Percentiles rank a stretch among this genome's conserved stretches.
Evolutionary conservation across 1,140 invertebrate genomes (phyloP).

Genomic region (Phortica variegata): DNA sequence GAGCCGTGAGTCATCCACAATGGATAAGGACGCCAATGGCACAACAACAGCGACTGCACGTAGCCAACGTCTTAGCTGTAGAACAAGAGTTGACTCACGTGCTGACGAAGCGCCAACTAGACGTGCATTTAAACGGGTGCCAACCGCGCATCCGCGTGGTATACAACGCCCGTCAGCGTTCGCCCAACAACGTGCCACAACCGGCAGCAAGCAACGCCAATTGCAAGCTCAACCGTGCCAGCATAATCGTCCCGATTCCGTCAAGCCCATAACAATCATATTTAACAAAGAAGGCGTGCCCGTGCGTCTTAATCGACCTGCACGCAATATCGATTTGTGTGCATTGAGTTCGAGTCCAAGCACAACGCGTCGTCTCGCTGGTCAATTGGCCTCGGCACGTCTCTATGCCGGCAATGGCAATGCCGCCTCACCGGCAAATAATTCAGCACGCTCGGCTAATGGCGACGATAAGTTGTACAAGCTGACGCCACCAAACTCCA

Average conservation of each 20-base stretch:
- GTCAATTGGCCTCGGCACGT: slow-evolving; percentile 37
- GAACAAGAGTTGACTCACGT: slow-evolving; percentile 2
- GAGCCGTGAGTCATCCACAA: not conserved
- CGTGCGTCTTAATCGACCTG: slow-evolving; percentile 45
- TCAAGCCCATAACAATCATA: slow-evolving; percentile 53
- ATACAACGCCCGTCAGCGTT: not conserved
- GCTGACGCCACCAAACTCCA: slow-evolving; percentile 1
- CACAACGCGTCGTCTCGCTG: slow-evolving; percentile 37
- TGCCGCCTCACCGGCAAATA: slow-evolving; percentile 18
- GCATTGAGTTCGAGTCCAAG: slow-evolving; percentile 34
- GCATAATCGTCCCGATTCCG: slow-evolving; percentile 9
- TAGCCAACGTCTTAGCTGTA: slow-evolving; percentile 18
- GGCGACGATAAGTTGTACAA: slow-evolving; percentile 20
- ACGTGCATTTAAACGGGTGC: not conserved
- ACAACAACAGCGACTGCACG: too few relatives aligned
- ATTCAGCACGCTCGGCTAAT: slow-evolving; percentile 25
- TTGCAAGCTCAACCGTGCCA: slow-evolving; percentile 17
- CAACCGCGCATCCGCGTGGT: not conserved
- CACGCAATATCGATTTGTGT: slow-evolving; percentile 49
- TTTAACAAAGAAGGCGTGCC: slow-evolving; percentile 53
- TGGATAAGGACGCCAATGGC: too few relatives aligned
- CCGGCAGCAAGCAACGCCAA: slow-evolving; percentile 17
- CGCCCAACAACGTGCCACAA: slow-evolving; percentile 9
- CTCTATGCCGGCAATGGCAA: slow-evolving; percentile 39
- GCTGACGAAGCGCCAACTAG: not conserved